Conservation (phyloP, 2,797 vertebrate genomes). For the Triplophysa bombifrons region DNA sequence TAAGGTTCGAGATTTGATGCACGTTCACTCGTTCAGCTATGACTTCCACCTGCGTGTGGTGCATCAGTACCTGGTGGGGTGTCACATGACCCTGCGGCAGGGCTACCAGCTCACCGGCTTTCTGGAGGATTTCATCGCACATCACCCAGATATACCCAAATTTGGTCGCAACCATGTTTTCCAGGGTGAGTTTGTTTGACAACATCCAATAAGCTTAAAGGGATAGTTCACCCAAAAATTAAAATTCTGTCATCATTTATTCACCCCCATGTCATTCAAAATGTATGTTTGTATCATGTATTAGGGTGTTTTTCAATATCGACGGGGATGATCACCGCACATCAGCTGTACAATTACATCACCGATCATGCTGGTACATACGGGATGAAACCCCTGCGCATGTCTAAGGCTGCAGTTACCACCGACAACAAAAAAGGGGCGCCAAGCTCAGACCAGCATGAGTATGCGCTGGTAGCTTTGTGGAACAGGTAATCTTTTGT, state of each 20-base stretch:
- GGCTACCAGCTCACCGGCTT: slow-evolving; percentile 96
- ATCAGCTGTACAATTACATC: slow-evolving; percentile 98
- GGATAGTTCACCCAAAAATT: too few relatives aligned
- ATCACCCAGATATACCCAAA: slow-evolving; percentile 94
- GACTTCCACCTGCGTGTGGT: slow-evolving; percentile 97
- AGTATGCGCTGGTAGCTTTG: slow-evolving; percentile 93
- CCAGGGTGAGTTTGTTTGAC: slow-evolving; percentile 77
- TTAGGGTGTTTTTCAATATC: slow-evolving; percentile 87
- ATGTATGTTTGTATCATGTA: slow-evolving; percentile 15
- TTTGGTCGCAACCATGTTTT: slow-evolving; percentile 96
- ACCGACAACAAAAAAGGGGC: slow-evolving; percentile 82
- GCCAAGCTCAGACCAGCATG: slow-evolving; percentile 83
- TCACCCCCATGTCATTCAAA: too few relatives aligned
- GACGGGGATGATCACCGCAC: slow-evolving; percentile 93
- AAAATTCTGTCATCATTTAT: too few relatives aligned
- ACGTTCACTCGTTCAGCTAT: slow-evolving; percentile 97
- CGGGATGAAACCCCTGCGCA: slow-evolving; percentile 94
- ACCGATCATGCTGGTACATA: slow-evolving; percentile 95
- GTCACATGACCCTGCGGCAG: slow-evolving; percentile 91
- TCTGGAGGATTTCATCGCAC: slow-evolving; percentile 92
- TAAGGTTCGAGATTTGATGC: slow-evolving; percentile 97
- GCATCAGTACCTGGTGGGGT: slow-evolving; percentile 93
- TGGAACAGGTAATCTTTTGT: slow-evolving; percentile 88
- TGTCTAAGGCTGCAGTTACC: slow-evolving; percentile 80
- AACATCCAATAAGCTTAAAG: not conserved